phyloP scores from a whole-genome alignment of 2,888 invertebrate species.

The Cistogaster globosa region DNA sequence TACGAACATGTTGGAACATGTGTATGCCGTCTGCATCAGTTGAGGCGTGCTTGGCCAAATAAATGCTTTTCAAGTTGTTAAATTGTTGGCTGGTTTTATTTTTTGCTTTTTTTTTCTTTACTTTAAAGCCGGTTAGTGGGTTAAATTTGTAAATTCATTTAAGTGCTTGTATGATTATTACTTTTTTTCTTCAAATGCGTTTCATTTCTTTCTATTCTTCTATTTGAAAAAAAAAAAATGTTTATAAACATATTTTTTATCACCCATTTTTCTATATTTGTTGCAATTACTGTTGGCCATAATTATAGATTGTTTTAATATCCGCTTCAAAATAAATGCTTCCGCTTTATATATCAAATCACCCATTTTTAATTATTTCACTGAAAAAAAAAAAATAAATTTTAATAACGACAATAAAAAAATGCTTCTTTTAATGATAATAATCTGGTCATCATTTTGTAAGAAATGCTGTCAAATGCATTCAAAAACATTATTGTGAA shows the following conservation, averaged over 20 bases:
- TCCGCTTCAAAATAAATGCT: constrained; percentile 41
- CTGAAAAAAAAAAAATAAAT: background rate
- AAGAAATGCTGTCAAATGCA: too few species aligned
- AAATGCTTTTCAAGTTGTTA: constrained; percentile 33
- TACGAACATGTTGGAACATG: constrained; percentile 39
- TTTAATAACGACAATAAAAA: too few species aligned
- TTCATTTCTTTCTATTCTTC: constrained; percentile 12
- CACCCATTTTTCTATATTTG: background rate
- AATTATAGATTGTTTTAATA: constrained; percentile 44
- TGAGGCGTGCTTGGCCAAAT: constrained; percentile 53
- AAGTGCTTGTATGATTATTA: constrained; percentile 2
- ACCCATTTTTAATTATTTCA: constrained; percentile 6
- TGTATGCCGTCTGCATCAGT: constrained; percentile 37
- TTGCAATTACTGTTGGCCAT: background rate
- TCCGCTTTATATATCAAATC: constrained; percentile 49
- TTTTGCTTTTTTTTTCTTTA: constrained; percentile 4
- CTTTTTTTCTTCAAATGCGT: background rate
- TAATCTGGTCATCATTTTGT: too few species aligned
- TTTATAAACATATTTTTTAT: constrained; percentile 30
- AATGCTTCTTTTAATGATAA: too few species aligned
- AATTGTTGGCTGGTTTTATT: background rate
- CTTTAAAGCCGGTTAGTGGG: constrained; percentile 62
- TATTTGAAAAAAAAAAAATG: constrained; percentile 7
- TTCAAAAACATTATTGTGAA: too few species aligned
- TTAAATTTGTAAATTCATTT: constrained; percentile 62